Conservation (phyloP, 2,888 invertebrate genomes). For the Sepioteuthis lessoniana region DNA sequence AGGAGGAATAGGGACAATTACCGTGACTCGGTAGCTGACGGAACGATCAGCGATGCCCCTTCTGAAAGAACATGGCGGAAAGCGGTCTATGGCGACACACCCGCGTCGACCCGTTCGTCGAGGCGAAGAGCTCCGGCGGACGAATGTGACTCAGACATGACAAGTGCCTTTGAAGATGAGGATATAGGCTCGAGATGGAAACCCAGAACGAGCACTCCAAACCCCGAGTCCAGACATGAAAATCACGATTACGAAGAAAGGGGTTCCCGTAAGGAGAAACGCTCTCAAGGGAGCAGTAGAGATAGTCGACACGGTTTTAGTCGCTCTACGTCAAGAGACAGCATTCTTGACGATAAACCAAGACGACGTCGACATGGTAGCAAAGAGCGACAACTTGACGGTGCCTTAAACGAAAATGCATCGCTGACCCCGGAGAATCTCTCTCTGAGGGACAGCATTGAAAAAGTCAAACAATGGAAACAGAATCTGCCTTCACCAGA, state of each 20-base stretch:
- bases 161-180: constrained; percentile 57
- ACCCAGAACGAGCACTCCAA: constrained; percentile 65
- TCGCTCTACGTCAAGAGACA: constrained; percentile 68
- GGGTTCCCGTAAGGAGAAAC: constrained; percentile 53
- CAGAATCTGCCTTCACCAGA: constrained; percentile 64
- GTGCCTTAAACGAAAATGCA: constrained; percentile 50
- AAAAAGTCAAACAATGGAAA: constrained; percentile 73
- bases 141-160: constrained; percentile 50
- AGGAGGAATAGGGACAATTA: constrained; percentile 2
- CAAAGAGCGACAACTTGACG: constrained; percentile 56
- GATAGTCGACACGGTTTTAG: constrained; percentile 52
- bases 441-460: constrained; percentile 72
- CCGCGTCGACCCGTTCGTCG: constrained; percentile 50
- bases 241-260: constrained; percentile 52
- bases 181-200: constrained; percentile 53
- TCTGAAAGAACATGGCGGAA: constrained; percentile 67
- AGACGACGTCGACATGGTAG: constrained; percentile 63
- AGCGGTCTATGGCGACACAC: constrained; percentile 66
- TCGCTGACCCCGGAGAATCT: constrained; percentile 71
- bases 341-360: constrained; percentile 65
- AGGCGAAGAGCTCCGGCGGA: constrained; percentile 50
- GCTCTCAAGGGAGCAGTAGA: constrained; percentile 54
- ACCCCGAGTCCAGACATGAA: constrained; percentile 54
- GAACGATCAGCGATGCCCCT: constrained; percentile 61
- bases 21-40: constrained; percentile 52